Base-by-base conservation (phyloP, 2,888 invertebrate genomes). In the Caradrina kadenii region DNA sequence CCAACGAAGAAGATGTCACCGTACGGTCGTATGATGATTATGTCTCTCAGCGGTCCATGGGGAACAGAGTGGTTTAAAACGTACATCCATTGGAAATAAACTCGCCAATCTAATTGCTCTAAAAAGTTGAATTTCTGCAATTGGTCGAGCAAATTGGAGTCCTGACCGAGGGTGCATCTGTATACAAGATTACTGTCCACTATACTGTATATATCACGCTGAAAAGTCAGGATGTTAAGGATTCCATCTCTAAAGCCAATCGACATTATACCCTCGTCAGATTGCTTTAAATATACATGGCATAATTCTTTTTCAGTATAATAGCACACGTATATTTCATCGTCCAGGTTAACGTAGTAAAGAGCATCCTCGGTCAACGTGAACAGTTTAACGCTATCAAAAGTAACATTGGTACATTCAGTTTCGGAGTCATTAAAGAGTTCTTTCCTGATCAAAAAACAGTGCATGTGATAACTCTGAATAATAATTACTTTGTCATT, bases 1-100 rank as follows among this genome's bases (percentile, higher is more conserved):
- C 95, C 95, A 4, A 95, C 89, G 7, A 95, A 93, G 19, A 90
- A 89, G 0, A 92, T 81, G 15, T 95, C 90, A 2, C 94, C 93
- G 1, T 95, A 95, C 0, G 87, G 81, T 15, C 88, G 80, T 6
- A 94, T 84, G 0, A 88, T 87, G 0, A 90, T 85, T 17, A 94
- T 91, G 61, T 92, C 90, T 11, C 88, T 81, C 22, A 94, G 65
- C 0, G 90, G 89, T 0, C 91, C 92, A 3, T 89, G 83, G 0
- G 94, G 94, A 0, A 92, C 64, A 0, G 67, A 69, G 7, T 88
- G 90, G 22, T 89, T 87, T 0, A 93, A 62, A 0, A 88, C 77
- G 1, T 84, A 89, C 85, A 92, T 88, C 92, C 94, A 93, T 58
- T 92, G 89, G 7, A 90, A 89, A 22, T 92, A 93, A 0, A 91